Evolutionary conservation across 2,113 vertebrate genomes (phyloP).

Genomic region (Bos indicus): DNA sequence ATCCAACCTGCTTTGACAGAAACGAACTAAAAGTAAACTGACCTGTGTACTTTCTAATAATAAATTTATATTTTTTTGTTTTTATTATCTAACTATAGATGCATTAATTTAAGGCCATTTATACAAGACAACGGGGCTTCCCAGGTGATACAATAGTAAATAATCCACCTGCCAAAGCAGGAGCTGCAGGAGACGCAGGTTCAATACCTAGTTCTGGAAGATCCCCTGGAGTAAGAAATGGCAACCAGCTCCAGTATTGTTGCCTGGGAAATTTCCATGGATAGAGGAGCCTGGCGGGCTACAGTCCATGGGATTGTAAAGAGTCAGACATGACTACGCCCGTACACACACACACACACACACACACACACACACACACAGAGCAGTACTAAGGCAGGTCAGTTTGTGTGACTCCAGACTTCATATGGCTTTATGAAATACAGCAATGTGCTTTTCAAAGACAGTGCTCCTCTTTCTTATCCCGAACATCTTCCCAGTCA

Average conservation of each 20-base stretch:
- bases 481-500: neutral
- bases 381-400: neutral
- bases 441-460: slow-evolving; percentile 47
- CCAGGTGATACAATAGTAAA: neutral
- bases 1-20: neutral
- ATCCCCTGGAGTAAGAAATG: neutral
- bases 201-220: neutral
- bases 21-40: neutral
- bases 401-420: neutral
- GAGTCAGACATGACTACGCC: neutral
- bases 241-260: neutral
- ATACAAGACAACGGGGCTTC: neutral
- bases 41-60: slow-evolving; percentile 16
- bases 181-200: neutral
- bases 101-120: slow-evolving; percentile 37
- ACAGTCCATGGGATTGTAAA: neutral
- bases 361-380: neutral
- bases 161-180: neutral
- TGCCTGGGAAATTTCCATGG: neutral
- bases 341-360: fast-evolving
- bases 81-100: neutral
- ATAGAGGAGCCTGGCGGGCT: neutral
- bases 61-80: slow-evolving; percentile 21
- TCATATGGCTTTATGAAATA: slow-evolving; percentile 3
- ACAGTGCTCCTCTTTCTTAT: slow-evolving; percentile 36